phyloP scores from a whole-genome alignment of 2,113 vertebrate species.

The Archilochus colubris region DNA sequence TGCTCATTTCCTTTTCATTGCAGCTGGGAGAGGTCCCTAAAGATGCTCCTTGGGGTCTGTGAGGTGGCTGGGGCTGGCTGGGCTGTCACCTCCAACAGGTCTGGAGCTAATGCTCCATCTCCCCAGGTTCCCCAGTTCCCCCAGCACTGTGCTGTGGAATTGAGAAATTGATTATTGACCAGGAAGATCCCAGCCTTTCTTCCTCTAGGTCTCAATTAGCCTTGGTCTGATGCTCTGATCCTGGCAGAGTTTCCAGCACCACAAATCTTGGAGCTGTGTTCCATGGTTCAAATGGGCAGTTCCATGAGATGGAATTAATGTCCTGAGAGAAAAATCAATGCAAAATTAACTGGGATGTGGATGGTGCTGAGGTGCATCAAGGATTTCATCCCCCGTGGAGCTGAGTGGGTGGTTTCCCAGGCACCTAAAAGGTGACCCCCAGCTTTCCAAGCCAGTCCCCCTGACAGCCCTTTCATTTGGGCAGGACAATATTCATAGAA shows the following conservation, averaged over 20 bases:
- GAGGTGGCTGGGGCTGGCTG: too few species aligned
- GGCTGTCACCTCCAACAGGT: not conserved
- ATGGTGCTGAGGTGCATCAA: not conserved
- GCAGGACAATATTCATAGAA: not conserved
- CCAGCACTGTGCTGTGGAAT: not conserved
- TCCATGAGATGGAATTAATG: not conserved
- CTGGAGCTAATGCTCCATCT: not conserved
- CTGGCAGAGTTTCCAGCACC: not conserved
- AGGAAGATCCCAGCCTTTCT: not conserved
- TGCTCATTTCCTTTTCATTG: rapidly evolving
- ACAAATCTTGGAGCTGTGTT: not conserved
- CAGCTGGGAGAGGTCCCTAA: rapidly evolving
- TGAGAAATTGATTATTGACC: slow-evolving; percentile 8
- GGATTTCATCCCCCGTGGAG: not conserved
- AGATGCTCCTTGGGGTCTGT: not conserved
- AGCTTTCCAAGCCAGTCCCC: not conserved
- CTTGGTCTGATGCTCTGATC: not conserved
- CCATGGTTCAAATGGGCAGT: not conserved
- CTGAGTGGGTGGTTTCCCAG: not conserved
- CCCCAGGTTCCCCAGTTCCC: not conserved
- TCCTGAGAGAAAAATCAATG: not conserved
- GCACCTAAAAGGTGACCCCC: not conserved
- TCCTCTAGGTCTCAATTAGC: not conserved
- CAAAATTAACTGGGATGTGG: rapidly evolving
- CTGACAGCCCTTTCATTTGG: not conserved